A percentile compares a stretch with the other conserved stretches of the same genome.
These are phyloP conservation scores for Pocillopora damicornis DNA, from an alignment of 64 coral and sea anemone genomes.

Conservation along the genomic window DNA sequence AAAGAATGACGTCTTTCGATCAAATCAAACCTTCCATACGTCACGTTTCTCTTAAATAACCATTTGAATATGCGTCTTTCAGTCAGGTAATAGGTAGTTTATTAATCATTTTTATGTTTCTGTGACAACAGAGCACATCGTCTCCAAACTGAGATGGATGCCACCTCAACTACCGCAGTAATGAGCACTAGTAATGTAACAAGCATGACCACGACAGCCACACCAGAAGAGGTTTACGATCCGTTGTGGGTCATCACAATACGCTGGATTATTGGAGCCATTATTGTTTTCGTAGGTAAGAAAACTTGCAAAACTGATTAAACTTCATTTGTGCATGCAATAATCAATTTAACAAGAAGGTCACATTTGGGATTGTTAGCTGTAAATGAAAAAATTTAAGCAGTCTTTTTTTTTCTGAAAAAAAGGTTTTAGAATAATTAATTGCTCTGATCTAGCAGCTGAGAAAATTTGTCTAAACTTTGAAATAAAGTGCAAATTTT, in stretches of 20 bases:
- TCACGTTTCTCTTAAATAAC: not conserved
- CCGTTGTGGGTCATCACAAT: constrained; percentile 41
- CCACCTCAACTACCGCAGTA: not conserved
- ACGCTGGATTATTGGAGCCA: constrained; percentile 22
- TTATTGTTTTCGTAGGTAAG: constrained; percentile 56
- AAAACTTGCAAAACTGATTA: not conserved
- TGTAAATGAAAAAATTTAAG: too few species aligned
- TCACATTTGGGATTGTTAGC: too few species aligned
- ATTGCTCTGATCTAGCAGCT: too few species aligned
- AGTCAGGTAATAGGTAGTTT: not conserved
- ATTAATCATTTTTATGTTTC: not conserved
- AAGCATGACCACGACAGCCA: not conserved
- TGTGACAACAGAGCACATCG: constrained; percentile 12
- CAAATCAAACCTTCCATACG: not conserved
- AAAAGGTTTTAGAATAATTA: too few species aligned
- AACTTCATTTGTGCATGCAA: not conserved
- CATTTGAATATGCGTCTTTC: not conserved
- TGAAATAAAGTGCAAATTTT: too few species aligned
- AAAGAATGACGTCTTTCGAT: not conserved
- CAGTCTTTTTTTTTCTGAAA: too few species aligned
- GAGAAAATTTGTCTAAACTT: too few species aligned
- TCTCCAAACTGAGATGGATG: constrained; percentile 8
- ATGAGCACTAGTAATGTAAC: constrained; percentile 6
- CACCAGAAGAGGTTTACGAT: not conserved
- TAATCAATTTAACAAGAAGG: too few species aligned